Conservation (phyloP, 2,888 invertebrate genomes). For the Xestia c-nigrum region DNA sequence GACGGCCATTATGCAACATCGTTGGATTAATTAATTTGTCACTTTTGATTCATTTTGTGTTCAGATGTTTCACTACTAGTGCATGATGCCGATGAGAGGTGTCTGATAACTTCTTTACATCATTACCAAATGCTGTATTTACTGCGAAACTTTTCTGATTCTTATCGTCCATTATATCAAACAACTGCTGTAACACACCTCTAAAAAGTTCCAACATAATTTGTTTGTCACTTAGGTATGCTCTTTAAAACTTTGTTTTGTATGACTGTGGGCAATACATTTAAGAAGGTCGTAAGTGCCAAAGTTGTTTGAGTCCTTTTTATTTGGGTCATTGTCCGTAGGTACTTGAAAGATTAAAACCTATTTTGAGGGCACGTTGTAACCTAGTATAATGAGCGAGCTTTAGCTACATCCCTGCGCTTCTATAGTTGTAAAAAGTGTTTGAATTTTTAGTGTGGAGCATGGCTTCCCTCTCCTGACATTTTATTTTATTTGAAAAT, state of each 20-base stretch:
- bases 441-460: neutral
- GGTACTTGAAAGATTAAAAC: conserved; percentile 28
- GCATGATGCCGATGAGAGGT: neutral
- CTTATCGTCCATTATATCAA: conserved; percentile 37
- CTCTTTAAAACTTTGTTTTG: conserved; percentile 16
- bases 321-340: conserved; percentile 30
- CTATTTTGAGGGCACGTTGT: conserved; percentile 35
- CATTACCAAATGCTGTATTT: too few relatives aligned
- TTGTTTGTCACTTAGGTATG: conserved; percentile 31
- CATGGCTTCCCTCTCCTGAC: neutral
- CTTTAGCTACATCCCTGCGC: neutral
- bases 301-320: conserved; percentile 33
- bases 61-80: neutral
- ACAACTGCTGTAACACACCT: conserved; percentile 28
- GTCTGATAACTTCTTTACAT: neutral
- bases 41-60: neutral
- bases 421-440: neutral
- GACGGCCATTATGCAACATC: neutral
- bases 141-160: conserved; percentile 35
- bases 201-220: conserved; percentile 38
- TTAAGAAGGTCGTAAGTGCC: conserved; percentile 28
- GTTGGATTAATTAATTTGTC: neutral
- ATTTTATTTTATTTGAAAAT: neutral
- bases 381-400: conserved; percentile 27
- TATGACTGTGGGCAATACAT: conserved; percentile 19